Base-by-base conservation (phyloP, 2,113 vertebrate genomes). In the Pampusana beccarii region DNA sequence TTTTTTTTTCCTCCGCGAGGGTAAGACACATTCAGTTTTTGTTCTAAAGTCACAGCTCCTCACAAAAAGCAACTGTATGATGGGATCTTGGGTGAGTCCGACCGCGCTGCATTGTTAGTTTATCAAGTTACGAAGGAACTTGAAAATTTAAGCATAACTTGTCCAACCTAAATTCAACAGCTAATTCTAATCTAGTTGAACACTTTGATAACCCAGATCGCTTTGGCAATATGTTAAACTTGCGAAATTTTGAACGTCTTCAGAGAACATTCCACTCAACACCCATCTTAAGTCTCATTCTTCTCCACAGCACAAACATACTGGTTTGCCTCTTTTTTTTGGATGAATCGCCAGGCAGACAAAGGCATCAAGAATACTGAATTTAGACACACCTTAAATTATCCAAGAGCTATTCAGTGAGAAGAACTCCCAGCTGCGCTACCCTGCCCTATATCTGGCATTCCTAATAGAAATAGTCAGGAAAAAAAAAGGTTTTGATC, bases 171-270 rank as follows among this genome's bases (percentile, higher is more conserved):
- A 46, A 56, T 26, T 54, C 69, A 72, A 12, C 16, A 56, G 36
- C 21, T n/a, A n/a, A 34, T 73, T 70, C 74, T 64, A 31, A 57
- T 13, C 33, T 8, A 56, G 36, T 0, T 19, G 6, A 70, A 57
- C 48, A 13, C 21, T 25, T 29, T 29, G 10, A 28, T 34, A 21
- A 78, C 7, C 36, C 42, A 86, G 16, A 23, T 73, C 50, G 58
- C 33, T 33, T 62, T 0, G 5, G 31, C 6, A 10, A 29, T 1
- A 38, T 0, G 4, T 31, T 65, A 46, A 77, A 61, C 28, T 75
- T 85, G 0, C 8, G 34, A 17, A 65, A 23, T 23, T 58, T 74
- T 71, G 8, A 72, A 57, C 16, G 51, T 72, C 67, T 60, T 21
- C 33, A 61, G 29, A 34, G 24, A 66, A 58, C 12, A 29, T 53